Evolutionary conservation across 2,888 invertebrate species (phyloP).

Genomic region (Netelia melanura): DNA sequence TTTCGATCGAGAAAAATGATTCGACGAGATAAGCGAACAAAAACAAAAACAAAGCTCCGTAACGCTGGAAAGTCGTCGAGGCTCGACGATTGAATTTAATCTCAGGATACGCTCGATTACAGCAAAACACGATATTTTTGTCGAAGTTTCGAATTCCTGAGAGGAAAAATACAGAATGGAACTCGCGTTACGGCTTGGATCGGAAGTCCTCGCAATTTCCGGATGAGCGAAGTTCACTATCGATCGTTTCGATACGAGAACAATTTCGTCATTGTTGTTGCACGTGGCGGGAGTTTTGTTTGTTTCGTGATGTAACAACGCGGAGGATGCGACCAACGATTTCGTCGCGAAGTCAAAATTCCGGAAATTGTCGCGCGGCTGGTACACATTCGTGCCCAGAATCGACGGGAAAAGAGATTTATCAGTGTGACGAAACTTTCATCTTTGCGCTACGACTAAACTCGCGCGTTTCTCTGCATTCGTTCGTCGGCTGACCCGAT

Average conservation of each 20-base stretch:
- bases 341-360: neutral
- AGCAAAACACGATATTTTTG: neutral
- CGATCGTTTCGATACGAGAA: conserved; percentile 41
- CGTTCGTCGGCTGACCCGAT: conserved; percentile 49
- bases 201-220: conserved; percentile 64
- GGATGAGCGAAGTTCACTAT: conserved; percentile 19
- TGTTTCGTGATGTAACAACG: conserved; percentile 42
- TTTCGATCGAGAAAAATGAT: too few relatives aligned
- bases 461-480: neutral
- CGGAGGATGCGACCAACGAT: neutral
- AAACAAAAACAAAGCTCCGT: neutral
- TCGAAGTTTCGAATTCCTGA: neutral
- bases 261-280: conserved; percentile 25
- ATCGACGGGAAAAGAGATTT: neutral
- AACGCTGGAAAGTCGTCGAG: neutral
- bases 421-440: conserved; percentile 52
- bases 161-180: neutral
- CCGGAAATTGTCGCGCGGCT: conserved; percentile 31
- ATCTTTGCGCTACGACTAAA: conserved; percentile 39
- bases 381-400: neutral
- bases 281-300: neutral
- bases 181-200: neutral
- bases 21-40: too few relatives aligned
- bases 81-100: too few relatives aligned
- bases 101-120: too few relatives aligned